Evolutionary conservation across 2,888 invertebrate genomes (phyloP).

Genomic region (Coenonympha glycerion): DNA sequence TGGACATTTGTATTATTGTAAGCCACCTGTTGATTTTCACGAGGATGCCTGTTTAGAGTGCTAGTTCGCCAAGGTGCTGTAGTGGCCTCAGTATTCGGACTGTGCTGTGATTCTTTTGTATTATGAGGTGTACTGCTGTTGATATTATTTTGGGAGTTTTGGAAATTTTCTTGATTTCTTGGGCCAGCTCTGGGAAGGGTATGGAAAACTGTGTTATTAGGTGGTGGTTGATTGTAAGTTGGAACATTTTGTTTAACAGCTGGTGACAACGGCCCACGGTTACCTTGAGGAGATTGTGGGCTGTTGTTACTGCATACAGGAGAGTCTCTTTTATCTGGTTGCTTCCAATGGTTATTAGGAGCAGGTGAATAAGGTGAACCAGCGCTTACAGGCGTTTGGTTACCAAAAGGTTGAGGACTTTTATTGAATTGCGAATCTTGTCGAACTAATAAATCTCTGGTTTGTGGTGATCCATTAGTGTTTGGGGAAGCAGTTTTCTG

Average conservation of each 20-base stretch:
- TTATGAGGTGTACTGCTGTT: conserved; percentile 49
- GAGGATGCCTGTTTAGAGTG: conserved; percentile 54
- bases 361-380: conserved; percentile 59
- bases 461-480: conserved; percentile 52
- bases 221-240: conserved; percentile 45
- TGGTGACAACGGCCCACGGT: conserved; percentile 51
- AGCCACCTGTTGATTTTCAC: conserved; percentile 44
- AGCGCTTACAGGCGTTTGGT: conserved; percentile 51
- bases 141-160: conserved; percentile 34
- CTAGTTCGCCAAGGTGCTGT: conserved; percentile 61
- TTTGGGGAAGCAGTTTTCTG: conserved; percentile 55
- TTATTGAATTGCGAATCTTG: conserved; percentile 73
- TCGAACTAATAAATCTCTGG: conserved; percentile 59
- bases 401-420: conserved; percentile 65
- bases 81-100: conserved; percentile 39
- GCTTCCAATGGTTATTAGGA: conserved; percentile 68
- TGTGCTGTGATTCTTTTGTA: conserved; percentile 38
- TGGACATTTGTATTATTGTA: conserved; percentile 44
- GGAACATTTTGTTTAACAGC: conserved; percentile 47
- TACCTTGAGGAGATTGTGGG: conserved; percentile 44
- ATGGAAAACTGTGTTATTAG: conserved; percentile 49
- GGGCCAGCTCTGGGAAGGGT: conserved; percentile 58
- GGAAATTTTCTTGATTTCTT: conserved; percentile 46
- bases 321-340: conserved; percentile 65
- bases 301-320: conserved; percentile 46